Conservation (phyloP, 2,797 vertebrate species). For the Enteromius viviparus region DNA sequence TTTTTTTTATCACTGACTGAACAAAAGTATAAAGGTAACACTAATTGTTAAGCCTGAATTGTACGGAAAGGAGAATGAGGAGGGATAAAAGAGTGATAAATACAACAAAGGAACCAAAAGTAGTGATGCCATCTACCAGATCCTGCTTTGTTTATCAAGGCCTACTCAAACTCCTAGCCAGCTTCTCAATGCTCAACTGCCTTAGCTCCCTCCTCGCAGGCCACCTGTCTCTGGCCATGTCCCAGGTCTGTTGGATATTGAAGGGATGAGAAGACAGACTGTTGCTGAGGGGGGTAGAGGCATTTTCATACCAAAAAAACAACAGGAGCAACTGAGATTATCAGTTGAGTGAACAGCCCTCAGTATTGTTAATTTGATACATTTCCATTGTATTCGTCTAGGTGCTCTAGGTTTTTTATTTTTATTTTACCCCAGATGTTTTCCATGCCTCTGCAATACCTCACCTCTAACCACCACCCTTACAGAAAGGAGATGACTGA, state of each 20-base stretch:
- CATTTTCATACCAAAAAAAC: slow-evolving; percentile 13
- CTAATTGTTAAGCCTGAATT: neutral
- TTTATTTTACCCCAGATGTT: slow-evolving; percentile 12
- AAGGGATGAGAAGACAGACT: slow-evolving; percentile 31
- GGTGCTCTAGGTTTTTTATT: neutral
- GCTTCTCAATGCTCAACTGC: slow-evolving; percentile 26
- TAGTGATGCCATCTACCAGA: neutral
- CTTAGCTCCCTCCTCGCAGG: slow-evolving; percentile 16
- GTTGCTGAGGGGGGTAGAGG: slow-evolving; percentile 12
- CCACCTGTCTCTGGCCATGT: slow-evolving; percentile 42
- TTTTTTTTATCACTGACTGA: neutral
- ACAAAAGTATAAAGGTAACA: neutral
- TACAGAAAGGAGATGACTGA: neutral
- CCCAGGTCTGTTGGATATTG: slow-evolving; percentile 31
- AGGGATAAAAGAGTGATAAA: neutral
- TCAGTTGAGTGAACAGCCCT: neutral
- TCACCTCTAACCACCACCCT: slow-evolving; percentile 1
- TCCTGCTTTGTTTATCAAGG: slow-evolving; percentile 18
- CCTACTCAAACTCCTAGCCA: slow-evolving; percentile 23
- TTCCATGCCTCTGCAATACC: slow-evolving; percentile 16
- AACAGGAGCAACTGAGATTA: slow-evolving; percentile 27
- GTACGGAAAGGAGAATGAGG: neutral
- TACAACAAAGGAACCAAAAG: neutral
- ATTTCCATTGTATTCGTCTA: neutral
- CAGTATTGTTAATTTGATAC: neutral